Base-by-base conservation (phyloP, 2,797 vertebrate genomes). In the Craterocephalus amniculus region DNA sequence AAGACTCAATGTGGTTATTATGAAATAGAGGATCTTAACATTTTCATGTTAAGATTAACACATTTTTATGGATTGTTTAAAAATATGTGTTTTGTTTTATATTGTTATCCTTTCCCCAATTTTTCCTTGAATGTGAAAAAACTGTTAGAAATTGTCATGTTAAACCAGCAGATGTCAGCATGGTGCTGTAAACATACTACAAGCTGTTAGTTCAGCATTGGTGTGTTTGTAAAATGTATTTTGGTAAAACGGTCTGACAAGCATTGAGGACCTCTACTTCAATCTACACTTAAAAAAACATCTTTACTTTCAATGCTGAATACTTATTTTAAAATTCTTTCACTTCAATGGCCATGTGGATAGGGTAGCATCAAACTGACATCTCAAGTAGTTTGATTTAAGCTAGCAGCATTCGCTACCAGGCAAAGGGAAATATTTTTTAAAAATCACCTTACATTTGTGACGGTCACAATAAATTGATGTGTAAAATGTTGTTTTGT, bases 151-250 rank as follows among this genome's bases (percentile, higher is more conserved):
- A 26, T 12, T n/a, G n/a, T 7, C 12, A 14, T 14, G 4, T 43
- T 58, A 8, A 4, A 54, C 84, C 91, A 85, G 76, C 65, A 92
- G 89, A 55, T 84, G 88, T 76, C 89, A 83, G 10, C 6, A 51
- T 1, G 40, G 35, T 29, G 24, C 48, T 2, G 9, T 40, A 38
- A 48, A 38, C 49, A 16, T 27, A 2, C 40, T 66, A 48, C n/a
- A 54, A 36, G 18, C 45, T 49, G 24, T 16, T 6, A 11, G 5
- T 24, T 20, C 3, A 26, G 11, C 49, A 9, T 20, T 2, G 38
- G 36, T 13, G 4, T n/a, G 20, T 48, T n/a, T 7, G n/a, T 9
- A 24, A n/a, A 43, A 18, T 6, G 20, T 6, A 43, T 43, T 20
- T 20, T 7, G 18, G 16, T 7, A 45, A n/a, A 22, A 48, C 18